phyloP scores from a whole-genome alignment of 2,888 invertebrate species.

The Eudemis profundana region DNA sequence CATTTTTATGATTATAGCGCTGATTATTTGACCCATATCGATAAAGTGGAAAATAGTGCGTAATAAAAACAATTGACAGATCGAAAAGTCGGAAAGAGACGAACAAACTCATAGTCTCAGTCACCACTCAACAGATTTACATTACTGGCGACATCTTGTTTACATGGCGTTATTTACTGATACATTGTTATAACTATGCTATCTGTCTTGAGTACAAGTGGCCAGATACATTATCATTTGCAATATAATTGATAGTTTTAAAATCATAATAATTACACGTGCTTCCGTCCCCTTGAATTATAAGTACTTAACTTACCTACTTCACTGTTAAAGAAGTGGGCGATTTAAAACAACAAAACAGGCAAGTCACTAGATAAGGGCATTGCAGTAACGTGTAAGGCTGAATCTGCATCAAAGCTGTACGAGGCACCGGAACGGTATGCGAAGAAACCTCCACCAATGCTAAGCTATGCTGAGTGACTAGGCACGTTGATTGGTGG shows the following conservation, averaged over 20 bases:
- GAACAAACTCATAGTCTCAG: neutral
- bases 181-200: neutral
- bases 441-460: too few species aligned
- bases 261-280: conserved; percentile 10
- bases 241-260: neutral
- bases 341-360: neutral
- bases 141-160: conserved; percentile 3
- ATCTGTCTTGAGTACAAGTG: conserved; percentile 27
- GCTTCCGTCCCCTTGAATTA: conserved; percentile 1
- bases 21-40: too few species aligned
- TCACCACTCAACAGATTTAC: too few species aligned
- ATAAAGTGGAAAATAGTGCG: too few species aligned
- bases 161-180: conserved; percentile 5
- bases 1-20: too few species aligned
- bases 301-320: too few species aligned
- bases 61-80: neutral
- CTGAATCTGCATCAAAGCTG: too few species aligned
- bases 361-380: neutral
- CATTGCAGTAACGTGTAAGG: neutral
- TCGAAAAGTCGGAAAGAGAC: neutral
- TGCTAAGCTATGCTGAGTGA: too few species aligned
- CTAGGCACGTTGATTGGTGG: too few species aligned
- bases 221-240: conserved; percentile 13
- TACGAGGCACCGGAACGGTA: too few species aligned
- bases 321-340: neutral